phyloP scores from a whole-genome alignment of 2,113 vertebrate genomes.

The Psittacara wagleri region DNA sequence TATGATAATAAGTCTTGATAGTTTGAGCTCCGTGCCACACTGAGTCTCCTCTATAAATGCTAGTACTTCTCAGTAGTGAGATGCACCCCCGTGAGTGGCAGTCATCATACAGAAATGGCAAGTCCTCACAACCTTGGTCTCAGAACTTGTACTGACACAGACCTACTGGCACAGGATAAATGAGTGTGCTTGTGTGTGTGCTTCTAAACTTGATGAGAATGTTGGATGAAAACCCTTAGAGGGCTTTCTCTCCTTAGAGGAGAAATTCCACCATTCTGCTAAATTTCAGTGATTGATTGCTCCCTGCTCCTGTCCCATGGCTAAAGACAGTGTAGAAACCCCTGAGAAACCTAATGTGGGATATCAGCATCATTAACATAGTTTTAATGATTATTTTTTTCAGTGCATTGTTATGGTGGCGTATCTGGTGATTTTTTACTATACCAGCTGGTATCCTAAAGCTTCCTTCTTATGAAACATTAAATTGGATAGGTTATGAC shows the following conservation, averaged over 20 bases:
- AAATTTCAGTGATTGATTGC: background rate
- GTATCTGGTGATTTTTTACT: constrained; percentile 27
- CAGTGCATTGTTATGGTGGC: background rate
- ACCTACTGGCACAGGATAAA: background rate
- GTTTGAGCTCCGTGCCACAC: background rate
- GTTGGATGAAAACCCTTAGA: background rate
- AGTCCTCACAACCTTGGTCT: background rate
- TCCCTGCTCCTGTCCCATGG: background rate
- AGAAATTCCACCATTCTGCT: background rate
- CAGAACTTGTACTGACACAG: background rate
- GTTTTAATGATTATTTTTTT: background rate
- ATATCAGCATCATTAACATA: background rate
- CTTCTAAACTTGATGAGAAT: background rate
- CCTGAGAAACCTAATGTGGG: background rate
- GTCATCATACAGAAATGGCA: background rate
- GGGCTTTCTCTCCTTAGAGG: background rate
- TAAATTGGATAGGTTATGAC: constrained; percentile 29
- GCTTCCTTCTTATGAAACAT: constrained; percentile 7
- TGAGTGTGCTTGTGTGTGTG: background rate
- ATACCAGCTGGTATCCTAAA: constrained; percentile 32
- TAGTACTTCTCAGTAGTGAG: background rate
- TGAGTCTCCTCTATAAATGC: rapidly evolving
- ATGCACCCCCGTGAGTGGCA: background rate
- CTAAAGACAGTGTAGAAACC: background rate
- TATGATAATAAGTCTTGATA: background rate